Conservation (phyloP, 2,113 vertebrate species). For the Callipepla californica region DNA sequence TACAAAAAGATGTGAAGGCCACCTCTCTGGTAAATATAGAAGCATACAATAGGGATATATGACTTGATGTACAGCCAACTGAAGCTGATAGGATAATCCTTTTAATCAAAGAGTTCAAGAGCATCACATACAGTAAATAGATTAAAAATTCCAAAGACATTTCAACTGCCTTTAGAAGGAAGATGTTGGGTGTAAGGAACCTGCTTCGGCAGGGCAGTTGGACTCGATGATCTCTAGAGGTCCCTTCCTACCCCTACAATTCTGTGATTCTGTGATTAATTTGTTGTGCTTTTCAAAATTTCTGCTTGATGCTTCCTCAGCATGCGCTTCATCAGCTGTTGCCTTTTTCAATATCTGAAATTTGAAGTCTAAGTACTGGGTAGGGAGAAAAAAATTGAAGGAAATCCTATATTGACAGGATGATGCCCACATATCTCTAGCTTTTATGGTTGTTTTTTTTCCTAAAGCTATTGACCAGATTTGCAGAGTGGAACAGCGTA, state of each 20-base stretch:
- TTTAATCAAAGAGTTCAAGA: constrained; percentile 52
- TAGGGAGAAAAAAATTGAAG: background rate
- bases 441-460: background rate
- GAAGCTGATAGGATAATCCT: background rate
- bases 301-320: background rate
- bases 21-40: background rate
- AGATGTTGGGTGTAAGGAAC: too few species aligned
- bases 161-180: constrained; percentile 22
- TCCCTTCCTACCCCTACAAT: too few species aligned
- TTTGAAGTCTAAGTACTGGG: background rate
- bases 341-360: background rate
- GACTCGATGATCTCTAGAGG: too few species aligned
- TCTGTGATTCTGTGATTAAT: background rate
- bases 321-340: background rate
- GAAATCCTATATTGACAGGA: background rate
- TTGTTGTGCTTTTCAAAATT: background rate
- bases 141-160: constrained; percentile 32
- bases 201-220: too few species aligned
- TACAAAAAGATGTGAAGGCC: background rate
- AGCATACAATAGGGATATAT: background rate
- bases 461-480: background rate
- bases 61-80: background rate
- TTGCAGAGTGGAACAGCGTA: background rate
- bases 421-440: background rate
- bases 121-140: constrained; percentile 14